A percentile compares a stretch with the other conserved stretches of the same genome.
Conservation (phyloP, 1,140 invertebrate genomes). For the Sesamia nonagrioides region DNA sequence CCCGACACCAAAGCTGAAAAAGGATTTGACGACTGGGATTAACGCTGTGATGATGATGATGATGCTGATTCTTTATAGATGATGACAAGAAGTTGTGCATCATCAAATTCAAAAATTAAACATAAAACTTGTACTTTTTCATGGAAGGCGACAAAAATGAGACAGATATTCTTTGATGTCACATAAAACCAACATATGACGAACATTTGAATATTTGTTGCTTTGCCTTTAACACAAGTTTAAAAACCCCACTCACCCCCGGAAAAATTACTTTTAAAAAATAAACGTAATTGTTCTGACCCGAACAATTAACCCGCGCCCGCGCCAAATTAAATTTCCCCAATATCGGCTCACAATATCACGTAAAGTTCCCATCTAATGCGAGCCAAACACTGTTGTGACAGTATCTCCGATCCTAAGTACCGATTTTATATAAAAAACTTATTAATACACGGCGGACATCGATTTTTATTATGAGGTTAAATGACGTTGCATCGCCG, state of each 20-base stretch:
- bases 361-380: slow-evolving; percentile 72
- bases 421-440: slow-evolving; percentile 41
- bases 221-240: neutral
- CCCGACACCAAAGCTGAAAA: too few relatives aligned
- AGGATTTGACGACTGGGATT: too few relatives aligned
- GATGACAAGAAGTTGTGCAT: neutral
- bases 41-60: too few relatives aligned
- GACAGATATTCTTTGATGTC: neutral
- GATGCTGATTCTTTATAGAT: too few relatives aligned
- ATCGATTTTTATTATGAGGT: slow-evolving; percentile 67
- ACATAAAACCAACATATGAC: neutral
- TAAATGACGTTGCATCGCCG: slow-evolving; percentile 53
- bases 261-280: slow-evolving; percentile 4
- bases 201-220: neutral
- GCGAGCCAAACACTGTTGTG: slow-evolving; percentile 61
- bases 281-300: slow-evolving; percentile 53
- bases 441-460: slow-evolving; percentile 39
- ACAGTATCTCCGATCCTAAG: slow-evolving; percentile 64
- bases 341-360: slow-evolving; percentile 63
- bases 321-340: slow-evolving; percentile 64
- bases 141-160: neutral
- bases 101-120: neutral
- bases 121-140: neutral
- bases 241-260: slow-evolving; percentile 9
- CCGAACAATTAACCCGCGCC: slow-evolving; percentile 58